These are phyloP conservation scores for Odobenus rosmarus DNA, from an alignment of 2,113 vertebrate genomes.

Conservation along the genomic window DNA sequence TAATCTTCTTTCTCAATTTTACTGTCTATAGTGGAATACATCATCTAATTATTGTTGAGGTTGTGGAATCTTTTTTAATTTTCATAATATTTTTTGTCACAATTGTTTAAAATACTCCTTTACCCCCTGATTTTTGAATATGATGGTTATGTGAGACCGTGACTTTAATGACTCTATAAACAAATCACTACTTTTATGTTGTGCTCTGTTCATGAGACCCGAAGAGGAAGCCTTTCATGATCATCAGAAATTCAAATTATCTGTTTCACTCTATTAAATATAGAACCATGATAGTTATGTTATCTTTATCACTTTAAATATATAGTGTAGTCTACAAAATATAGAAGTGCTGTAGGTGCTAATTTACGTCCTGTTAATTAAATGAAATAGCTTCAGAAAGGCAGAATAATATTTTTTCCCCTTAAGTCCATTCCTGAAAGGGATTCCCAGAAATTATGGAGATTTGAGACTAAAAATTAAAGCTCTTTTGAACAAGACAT, in stretches of 20 bases:
- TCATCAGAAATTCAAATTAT: neutral
- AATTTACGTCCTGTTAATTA: neutral
- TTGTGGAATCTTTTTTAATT: neutral
- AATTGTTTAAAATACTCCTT: neutral
- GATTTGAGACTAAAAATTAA: neutral
- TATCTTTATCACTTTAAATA: neutral
- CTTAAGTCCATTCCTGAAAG: neutral
- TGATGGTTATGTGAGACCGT: neutral
- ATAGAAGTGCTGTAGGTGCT: neutral
- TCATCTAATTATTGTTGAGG: neutral
- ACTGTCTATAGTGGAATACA: neutral
- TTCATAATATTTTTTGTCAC: neutral
- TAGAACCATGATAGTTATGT: neutral
- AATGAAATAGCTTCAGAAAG: neutral
- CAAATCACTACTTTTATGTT: neutral
- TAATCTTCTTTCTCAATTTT: neutral
- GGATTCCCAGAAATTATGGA: neutral
- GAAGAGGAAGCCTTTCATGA: constrained; percentile 54
- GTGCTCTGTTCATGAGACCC: neutral
- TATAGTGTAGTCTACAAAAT: neutral
- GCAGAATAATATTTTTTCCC: neutral
- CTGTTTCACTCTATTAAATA: constrained; percentile 28
- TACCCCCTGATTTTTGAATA: neutral
- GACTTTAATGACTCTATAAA: neutral
- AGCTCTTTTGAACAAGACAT: neutral